These are phyloP conservation scores for Helleia helle DNA, from an alignment of 2,888 invertebrate genomes.

Conservation along the genomic window DNA sequence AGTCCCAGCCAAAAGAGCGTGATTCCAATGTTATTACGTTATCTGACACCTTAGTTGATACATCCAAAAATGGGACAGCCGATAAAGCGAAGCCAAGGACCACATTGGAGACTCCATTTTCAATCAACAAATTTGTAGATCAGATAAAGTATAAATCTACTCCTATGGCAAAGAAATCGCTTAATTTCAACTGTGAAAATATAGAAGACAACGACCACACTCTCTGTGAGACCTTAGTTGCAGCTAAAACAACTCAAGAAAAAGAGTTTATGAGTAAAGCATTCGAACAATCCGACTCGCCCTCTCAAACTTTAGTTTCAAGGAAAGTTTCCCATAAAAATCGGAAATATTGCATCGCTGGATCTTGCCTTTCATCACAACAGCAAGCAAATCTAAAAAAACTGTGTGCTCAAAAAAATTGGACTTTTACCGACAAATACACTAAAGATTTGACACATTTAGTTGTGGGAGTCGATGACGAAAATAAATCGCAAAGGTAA, in stretches of 20 bases:
- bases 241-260: conserved; percentile 51
- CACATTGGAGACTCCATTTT: conserved; percentile 44
- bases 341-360: conserved; percentile 39
- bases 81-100: conserved; percentile 26
- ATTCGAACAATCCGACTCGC: conserved; percentile 40
- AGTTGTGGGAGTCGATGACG: conserved; percentile 55
- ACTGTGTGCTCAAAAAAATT: conserved; percentile 36
- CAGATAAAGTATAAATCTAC: conserved; percentile 56
- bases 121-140: conserved; percentile 48
- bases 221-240: conserved; percentile 34
- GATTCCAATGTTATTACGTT: conserved; percentile 35
- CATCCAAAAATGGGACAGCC: conserved; percentile 22
- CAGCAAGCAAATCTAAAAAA: conserved; percentile 37
- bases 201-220: conserved; percentile 41
- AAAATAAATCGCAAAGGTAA: conserved; percentile 55
- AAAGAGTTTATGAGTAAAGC: conserved; percentile 52
- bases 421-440: conserved; percentile 49
- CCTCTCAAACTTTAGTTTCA: conserved; percentile 22
- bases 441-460: conserved; percentile 52
- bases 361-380: conserved; percentile 38
- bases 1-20: conserved; percentile 8
- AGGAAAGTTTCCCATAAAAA: conserved; percentile 21
- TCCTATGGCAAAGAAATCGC: conserved; percentile 52
- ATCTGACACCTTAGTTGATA: conserved; percentile 33
- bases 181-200: conserved; percentile 40